A percentile compares a stretch with the other conserved stretches of the same genome.
Evolutionary conservation across 1,140 invertebrate species (phyloP).

Genomic region (Conopomorpha cramerella): DNA sequence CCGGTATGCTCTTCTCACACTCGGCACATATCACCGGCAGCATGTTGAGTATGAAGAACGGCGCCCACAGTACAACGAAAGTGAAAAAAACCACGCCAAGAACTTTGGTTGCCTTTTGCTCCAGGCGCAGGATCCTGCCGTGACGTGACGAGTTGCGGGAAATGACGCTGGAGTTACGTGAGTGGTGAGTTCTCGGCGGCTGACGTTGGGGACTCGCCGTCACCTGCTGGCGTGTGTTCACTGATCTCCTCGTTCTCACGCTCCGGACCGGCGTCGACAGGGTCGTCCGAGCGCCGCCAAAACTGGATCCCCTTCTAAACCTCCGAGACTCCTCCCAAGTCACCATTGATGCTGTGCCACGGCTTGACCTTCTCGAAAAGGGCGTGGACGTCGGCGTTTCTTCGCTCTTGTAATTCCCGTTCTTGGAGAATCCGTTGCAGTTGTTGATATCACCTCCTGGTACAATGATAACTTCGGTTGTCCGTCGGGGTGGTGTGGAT

Average conservation of each 20-base stretch:
- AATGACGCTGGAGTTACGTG: constrained; percentile 77
- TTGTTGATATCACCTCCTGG: constrained; percentile 40
- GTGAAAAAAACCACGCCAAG: constrained; percentile 92
- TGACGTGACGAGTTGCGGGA: constrained; percentile 79
- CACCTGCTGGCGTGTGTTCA: constrained; percentile 35
- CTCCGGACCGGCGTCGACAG: constrained; percentile 39
- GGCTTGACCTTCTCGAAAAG: constrained; percentile 37
- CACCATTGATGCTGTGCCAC: constrained; percentile 56
- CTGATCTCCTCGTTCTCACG: constrained; percentile 37
- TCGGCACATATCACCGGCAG: constrained; percentile 77
- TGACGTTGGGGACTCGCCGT: constrained; percentile 61
- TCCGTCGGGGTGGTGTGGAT: constrained; percentile 43
- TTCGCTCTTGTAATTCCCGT: constrained; percentile 39
- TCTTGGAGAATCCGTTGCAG: constrained; percentile 40
- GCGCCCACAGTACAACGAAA: constrained; percentile 91
- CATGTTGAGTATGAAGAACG: constrained; percentile 90
- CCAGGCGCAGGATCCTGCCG: constrained; percentile 78
- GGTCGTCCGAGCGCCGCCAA: constrained; percentile 62
- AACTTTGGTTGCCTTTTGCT: constrained; percentile 94
- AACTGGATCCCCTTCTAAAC: constrained; percentile 62
- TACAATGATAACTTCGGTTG: constrained; percentile 46
- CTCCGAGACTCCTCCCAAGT: constrained; percentile 65
- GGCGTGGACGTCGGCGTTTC: constrained; percentile 38
- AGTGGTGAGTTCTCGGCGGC: constrained; percentile 67
- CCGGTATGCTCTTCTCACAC: constrained; percentile 74